Evolutionary conservation across 2,888 invertebrate genomes (phyloP).

Genomic region (Diogma glabrata): DNA sequence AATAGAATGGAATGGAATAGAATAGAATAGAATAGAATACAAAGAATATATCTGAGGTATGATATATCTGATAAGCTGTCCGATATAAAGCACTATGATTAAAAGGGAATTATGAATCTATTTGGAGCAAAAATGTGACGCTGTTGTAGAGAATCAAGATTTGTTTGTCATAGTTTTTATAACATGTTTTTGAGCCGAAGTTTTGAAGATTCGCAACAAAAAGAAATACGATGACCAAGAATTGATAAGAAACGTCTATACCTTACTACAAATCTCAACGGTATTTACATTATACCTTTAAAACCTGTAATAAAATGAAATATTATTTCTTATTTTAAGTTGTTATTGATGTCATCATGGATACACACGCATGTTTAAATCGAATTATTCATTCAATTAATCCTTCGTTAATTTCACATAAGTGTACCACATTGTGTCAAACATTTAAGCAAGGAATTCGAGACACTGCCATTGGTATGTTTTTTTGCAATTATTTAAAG

Average conservation of each 20-base stretch:
- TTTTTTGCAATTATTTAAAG: background rate
- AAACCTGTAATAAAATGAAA: no score
- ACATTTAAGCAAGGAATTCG: constrained; percentile 49
- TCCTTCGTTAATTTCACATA: constrained; percentile 36
- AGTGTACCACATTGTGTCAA: constrained; percentile 47
- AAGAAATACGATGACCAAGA: no score
- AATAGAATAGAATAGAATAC: background rate
- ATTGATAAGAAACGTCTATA: no score
- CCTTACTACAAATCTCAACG: background rate
- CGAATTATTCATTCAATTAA: constrained; percentile 48
- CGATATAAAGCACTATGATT: no score
- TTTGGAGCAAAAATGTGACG: no score
- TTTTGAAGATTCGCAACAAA: no score
- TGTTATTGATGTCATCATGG: constrained; percentile 48
- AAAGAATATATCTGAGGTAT: no score
- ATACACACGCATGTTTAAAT: constrained; percentile 50
- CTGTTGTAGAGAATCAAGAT: no score
- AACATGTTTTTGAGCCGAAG: no score
- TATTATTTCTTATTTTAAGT: constrained; percentile 39
- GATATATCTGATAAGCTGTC: no score
- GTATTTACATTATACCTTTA: background rate
- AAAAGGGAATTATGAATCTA: no score
- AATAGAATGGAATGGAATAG: background rate
- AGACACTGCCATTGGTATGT: constrained; percentile 47
- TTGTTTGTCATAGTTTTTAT: no score